Conservation (phyloP, 1,140 invertebrate genomes). For the Drosophila kepulauana region DNA sequence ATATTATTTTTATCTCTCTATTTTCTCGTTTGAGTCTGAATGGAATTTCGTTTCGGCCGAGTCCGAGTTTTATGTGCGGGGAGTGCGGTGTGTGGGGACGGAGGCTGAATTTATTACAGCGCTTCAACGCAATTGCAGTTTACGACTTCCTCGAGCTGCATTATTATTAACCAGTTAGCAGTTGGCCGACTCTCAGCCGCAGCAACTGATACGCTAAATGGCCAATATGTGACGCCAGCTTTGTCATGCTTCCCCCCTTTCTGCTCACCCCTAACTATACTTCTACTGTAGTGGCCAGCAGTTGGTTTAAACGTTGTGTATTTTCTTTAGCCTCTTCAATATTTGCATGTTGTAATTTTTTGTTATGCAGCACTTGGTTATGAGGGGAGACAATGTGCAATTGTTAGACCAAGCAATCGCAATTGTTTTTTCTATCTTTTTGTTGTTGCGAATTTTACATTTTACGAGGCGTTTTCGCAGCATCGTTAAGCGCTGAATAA, state of each 20-base stretch:
- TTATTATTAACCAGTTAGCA: slow-evolving; percentile 58
- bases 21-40: not conserved
- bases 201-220: slow-evolving; percentile 54
- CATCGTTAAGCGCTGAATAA: slow-evolving; percentile 37
- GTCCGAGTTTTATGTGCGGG: not conserved
- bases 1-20: slow-evolving; percentile 31
- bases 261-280: not conserved
- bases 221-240: slow-evolving; percentile 55
- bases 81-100: not conserved
- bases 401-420: slow-evolving; percentile 38
- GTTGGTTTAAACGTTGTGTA: slow-evolving; percentile 29
- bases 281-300: slow-evolving; percentile 22
- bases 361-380: slow-evolving; percentile 37
- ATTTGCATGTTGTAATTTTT: slow-evolving; percentile 62
- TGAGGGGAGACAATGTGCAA: slow-evolving; percentile 53
- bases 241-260: slow-evolving; percentile 31
- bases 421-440: slow-evolving; percentile 30
- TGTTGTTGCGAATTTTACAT: slow-evolving; percentile 25
- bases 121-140: slow-evolving; percentile 62
- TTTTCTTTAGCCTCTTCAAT: slow-evolving; percentile 38
- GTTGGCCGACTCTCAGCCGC: slow-evolving; percentile 32
- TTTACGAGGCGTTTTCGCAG: slow-evolving; percentile 38
- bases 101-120: slow-evolving; percentile 52
- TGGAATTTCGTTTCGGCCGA: not conserved
- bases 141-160: slow-evolving; percentile 61